Base-by-base conservation (phyloP, 2,797 vertebrate species). In the Cirrhinus molitorella region DNA sequence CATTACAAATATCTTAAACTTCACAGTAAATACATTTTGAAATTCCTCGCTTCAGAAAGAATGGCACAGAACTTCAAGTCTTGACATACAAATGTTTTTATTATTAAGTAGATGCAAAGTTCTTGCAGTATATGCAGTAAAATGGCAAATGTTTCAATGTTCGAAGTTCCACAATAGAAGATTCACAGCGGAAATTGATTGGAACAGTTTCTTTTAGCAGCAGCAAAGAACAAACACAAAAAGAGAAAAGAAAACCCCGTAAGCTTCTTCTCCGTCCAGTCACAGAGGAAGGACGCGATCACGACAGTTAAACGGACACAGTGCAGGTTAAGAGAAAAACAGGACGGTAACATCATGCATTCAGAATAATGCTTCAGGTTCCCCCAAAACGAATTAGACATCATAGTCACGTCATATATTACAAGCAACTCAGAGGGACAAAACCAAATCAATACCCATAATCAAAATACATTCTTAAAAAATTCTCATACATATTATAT, bases 381-480 rank as follows among this genome's bases (percentile, higher is more conserved):
- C 77, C 85, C 79, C 90, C 87, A 84, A 91, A 34, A 88, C 85
- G 71, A 89, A 85, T 49, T 25, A 79, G 31, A 87, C 76, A 47
- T 79, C 68, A 74, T 55, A 84, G 34, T 17, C 31, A 59, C 34
- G 3, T 17, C 12, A 34, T 43, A n/a, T 66, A 43, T 86, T 86
- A 87, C 90, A 93, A 92, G 91, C 91, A 89, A 87, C 61, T 82
- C 61, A 80, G 45, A 51, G 16, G 47, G 87, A 88, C 81, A 80
- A 86, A 89, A 85, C 59, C 16, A 71, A 72, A 82, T 40, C 68
- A 74, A 70, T 19, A 81, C 19, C 53, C 68, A 82, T 77, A 65
- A 81, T 93, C 89, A 94, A 95, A 95, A 95, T 95, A 95, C 95
- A 95, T 95, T 95, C 94, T 94, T 94, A 94, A 92, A 95, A 94